Evolutionary conservation across 2,888 invertebrate species (phyloP), one percentile per base, ranked within the genome.

Genomic region (Acanthopleura granulata): DNA sequence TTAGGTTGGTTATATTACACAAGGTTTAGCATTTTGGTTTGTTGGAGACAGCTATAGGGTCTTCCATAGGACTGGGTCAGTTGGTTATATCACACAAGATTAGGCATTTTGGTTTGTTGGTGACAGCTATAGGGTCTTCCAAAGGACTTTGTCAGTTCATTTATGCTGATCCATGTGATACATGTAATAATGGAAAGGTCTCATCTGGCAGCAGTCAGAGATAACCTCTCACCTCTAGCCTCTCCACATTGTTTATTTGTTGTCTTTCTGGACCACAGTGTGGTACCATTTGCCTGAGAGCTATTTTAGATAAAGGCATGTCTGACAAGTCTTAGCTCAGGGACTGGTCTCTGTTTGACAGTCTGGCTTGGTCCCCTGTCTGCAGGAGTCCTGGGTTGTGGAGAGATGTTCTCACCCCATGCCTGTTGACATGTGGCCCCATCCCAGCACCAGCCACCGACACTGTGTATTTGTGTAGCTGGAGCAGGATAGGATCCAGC

Each of bases 181-280:
- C 40, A 40, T 40, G 9, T 40, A 9, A 40, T 40, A 40, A 40
- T 9, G 4, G 9, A 40, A 40, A 9, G 40, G 40, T 40, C 40
- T 40, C 40, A 40, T 57, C 18, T 57, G 18, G 57, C 57, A 22
- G 57, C 22, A n/a, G 57, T n/a, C 4, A n/a, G 57, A 9, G 57
- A 57, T 57, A n/a, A 22, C 12, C 57, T 57, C 57, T 57, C 6
- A 66, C 27, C 66, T 27, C 22, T 66, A 27, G 27, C 29, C 27
- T 27, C 25, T 22, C 27, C 29, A 22, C 27, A 66, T 25, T 66
- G 66, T 66, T 66, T 66, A 66, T 66, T 66, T 66, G 66, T 66
- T 66, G 66, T 66, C 66, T 66, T 66, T 27, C 66, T 27, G 29
- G 27, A 12, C 22, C 25, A 27, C 22, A 66, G 29, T 66, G 66